Evolutionary conservation across 64 coral and sea anemone genomes (phyloP), one percentile per base, ranked within the genome.

Genomic region (Dendrophyllia cribrosa): DNA sequence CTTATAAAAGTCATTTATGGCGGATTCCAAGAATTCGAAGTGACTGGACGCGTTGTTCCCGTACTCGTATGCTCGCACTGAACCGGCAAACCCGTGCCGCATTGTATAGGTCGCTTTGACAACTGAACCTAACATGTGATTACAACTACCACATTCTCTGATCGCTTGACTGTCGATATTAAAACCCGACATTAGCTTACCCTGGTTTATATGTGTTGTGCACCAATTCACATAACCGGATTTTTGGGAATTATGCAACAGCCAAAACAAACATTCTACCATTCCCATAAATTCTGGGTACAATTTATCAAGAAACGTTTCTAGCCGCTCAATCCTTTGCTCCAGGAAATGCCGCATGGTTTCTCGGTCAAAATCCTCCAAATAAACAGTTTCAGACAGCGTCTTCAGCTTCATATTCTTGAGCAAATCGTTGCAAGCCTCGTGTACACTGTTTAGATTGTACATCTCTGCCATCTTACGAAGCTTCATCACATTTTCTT

Each of bases 261-360:
- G 17, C 60, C 60, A 4, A 63, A 63, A 63, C 13, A 14, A 48
- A 5, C 16, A 50, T 50, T 50, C 46, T 19, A 75, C 72, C 34
- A 75, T 43, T 43, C 78, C 59, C n/a, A 34, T 59, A 63, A 82
- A 86, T 34, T 86, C 60, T 26, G 83, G 83, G 24, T 86, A 86
- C 47, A 86, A 2, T 20, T 72, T 11, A 16, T 71, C 53, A 12
- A 76, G 49, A 76, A 76, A 76, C 15, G 15, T 52, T 52, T 76
- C 74, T 9, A 76, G 15, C 49, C 46, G 49, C 9, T 76, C 7
- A 76, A 76, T 22, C 45, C 74, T 76, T 52, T 53, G 46, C 15
- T 43, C 11, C 49, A 76, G 47, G 5, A 76, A 15, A 8, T 21
- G 45, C 1, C 15, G 15, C 74, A 76, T 2, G 6, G 15, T 76